Evolutionary conservation across 2,888 invertebrate species (phyloP), one percentile per base, ranked within the genome.

Genomic region (Chrysodeixis includens): DNA sequence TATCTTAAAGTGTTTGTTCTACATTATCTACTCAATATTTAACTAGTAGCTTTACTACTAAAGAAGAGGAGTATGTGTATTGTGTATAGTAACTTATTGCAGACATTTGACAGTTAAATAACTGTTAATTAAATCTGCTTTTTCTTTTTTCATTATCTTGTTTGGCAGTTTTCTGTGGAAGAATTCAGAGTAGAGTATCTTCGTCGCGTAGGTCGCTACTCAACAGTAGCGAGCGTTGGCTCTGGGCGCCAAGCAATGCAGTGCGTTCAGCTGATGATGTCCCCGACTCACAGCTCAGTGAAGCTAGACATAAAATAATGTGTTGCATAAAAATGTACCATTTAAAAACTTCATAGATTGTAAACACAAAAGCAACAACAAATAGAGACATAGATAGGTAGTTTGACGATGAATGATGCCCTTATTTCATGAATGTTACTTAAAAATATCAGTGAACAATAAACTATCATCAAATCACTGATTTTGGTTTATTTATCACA

Each of bases 191-290:
- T 60, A 98, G 95, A 14, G 98, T 98, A 84, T 98, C 98, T 92
- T 98, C 98, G 86, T 98, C 98, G 83, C 97, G 96, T n/a, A 97
- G 95, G 68, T 98, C 98, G 82, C 97, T 97, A 59, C 97, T 96
- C 94, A 97, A 96, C 52, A 98, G 84, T 1, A 98, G 92, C 0
- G 98, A 97, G 77, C 97, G 97, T 78, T 97, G 97, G 53, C 97
- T 98, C 56, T 97, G 96, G 26, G 97, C 96, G 9, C 97, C 96
- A 1, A 96, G 96, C 18, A 96, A 86, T 0, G 97, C 97, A 0
- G 97, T 96, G 68, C 96, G 93, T 71, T 97, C 97, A 0, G 96
- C 96, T 14, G 96, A 93, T 1, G 96, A 96, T 8, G 95, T 96
- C 52, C 88, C 94, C 0, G 95, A 96, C 71, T 96, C 96, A 75